These are phyloP conservation scores for Carassius auratus DNA, from an alignment of 2,113 vertebrate species.

Conservation along the genomic window DNA sequence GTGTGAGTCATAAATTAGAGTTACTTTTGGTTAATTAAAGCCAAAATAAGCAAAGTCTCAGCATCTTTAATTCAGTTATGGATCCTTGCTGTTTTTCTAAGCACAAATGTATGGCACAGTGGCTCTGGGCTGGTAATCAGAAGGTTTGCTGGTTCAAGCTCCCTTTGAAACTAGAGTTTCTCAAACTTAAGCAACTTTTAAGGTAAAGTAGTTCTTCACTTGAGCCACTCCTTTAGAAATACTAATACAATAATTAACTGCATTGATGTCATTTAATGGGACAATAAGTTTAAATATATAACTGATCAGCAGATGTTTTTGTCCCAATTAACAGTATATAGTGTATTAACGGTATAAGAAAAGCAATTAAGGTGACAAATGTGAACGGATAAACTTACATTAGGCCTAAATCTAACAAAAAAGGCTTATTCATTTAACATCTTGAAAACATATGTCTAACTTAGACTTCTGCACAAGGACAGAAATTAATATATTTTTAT, in stretches of 20 bases:
- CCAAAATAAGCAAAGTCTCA: background rate
- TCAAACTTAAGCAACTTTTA: background rate
- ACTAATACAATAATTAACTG: background rate
- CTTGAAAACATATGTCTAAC: background rate
- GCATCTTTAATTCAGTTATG: background rate
- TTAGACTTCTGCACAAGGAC: background rate
- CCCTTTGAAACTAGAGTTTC: background rate
- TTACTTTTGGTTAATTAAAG: slow-evolving; percentile 26
- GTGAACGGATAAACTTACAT: background rate
- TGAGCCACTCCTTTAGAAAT: background rate
- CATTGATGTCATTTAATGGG: background rate
- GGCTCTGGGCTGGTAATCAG: background rate
- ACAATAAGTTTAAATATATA: background rate
- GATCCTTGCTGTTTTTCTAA: background rate
- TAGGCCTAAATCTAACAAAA: no score
- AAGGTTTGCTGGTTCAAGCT: background rate
- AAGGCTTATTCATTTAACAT: background rate
- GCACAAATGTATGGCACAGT: background rate
- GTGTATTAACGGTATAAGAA: background rate
- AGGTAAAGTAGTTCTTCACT: background rate
- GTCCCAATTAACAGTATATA: background rate
- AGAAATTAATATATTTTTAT: background rate
- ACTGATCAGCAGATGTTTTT: background rate
- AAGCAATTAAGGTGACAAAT: background rate
- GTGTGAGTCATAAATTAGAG: slow-evolving; percentile 17